Conservation (phyloP, 2,113 vertebrate species). For the Crotophaga sulcirostris region DNA sequence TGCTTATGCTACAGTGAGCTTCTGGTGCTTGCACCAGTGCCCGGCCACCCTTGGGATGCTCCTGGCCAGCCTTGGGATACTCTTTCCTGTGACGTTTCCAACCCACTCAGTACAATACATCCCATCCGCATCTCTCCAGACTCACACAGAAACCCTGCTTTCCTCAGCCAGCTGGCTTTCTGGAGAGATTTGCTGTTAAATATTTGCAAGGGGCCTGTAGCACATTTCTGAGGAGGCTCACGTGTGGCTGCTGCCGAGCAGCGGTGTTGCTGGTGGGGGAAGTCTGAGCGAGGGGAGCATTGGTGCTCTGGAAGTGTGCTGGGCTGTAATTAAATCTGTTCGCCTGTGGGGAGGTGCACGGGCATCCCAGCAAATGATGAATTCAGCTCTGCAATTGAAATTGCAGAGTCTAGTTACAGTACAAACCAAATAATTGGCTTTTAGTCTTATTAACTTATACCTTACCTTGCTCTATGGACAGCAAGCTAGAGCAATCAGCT, state of each 20-base stretch:
- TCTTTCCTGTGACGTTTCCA: not conserved
- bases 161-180: not conserved
- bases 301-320: not conserved
- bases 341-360: not conserved
- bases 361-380: not conserved
- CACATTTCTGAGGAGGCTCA: not conserved
- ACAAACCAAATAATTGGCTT: conserved; percentile 39
- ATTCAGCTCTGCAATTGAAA: conserved; percentile 29
- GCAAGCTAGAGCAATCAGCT: not conserved
- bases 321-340: conserved; percentile 20
- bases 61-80: not conserved
- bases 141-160: not conserved
- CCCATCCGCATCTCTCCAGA: not conserved
- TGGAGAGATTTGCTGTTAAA: not conserved
- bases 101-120: rapidly evolving
- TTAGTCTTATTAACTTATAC: conserved; percentile 31
- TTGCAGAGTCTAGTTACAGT: not conserved
- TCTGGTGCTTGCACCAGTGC: not conserved
- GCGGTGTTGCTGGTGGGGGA: not conserved
- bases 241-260: not conserved
- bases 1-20: not conserved
- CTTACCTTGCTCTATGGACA: not conserved
- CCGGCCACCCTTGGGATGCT: not conserved
- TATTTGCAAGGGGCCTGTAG: not conserved
- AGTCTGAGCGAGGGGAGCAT: not conserved